phyloP scores from a whole-genome alignment of 2,113 vertebrate species.

The Nestor notabilis region DNA sequence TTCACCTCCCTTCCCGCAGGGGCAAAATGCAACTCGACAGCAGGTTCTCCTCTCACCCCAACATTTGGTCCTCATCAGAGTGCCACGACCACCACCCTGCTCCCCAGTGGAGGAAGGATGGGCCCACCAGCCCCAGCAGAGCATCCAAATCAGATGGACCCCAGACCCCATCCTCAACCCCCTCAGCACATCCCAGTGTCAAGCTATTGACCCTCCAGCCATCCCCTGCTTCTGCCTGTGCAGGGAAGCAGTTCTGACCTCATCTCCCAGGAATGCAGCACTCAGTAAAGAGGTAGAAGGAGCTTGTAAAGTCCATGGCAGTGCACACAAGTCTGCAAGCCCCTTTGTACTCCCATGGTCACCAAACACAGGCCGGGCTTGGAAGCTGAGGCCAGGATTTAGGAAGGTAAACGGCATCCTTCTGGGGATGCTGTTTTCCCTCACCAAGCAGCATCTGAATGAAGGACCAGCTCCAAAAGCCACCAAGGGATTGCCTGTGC shows the following conservation, averaged over 20 bases:
- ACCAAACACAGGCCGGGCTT: background rate
- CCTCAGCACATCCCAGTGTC: background rate
- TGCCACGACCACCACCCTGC: background rate
- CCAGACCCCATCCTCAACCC: background rate
- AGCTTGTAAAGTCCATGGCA: background rate
- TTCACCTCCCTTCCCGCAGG: background rate
- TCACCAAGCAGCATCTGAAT: background rate
- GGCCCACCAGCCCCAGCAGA: background rate
- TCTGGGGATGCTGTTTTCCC: background rate
- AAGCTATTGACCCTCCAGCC: background rate
- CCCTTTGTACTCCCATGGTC: background rate
- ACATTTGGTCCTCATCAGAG: rapidly evolving
- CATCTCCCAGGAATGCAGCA: conserved; percentile 6
- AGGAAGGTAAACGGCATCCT: background rate
- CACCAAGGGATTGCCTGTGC: rapidly evolving
- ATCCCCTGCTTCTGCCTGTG: background rate
- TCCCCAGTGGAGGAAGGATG: background rate
- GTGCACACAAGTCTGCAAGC: background rate
- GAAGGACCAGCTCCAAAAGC: background rate
- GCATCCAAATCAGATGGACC: rapidly evolving
- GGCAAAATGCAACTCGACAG: background rate
- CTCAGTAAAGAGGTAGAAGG: background rate
- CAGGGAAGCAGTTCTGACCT: background rate
- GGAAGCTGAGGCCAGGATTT: background rate
- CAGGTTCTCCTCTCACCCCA: background rate